phyloP scores from a whole-genome alignment of 1,140 invertebrate species.

The Megathymus violae region DNA sequence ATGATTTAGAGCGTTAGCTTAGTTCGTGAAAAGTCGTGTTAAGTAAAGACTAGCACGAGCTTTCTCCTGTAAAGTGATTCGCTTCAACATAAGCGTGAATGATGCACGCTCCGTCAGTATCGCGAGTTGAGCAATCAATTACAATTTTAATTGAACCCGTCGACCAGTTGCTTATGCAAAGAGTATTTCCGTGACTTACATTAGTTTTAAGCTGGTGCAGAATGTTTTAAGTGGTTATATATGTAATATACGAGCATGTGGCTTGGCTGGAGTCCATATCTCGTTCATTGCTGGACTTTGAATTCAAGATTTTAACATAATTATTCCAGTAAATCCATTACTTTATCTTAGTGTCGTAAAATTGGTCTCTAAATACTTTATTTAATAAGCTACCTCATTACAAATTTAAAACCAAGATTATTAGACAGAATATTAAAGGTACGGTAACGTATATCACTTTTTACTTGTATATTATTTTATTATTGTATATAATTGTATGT shows the following conservation, averaged over 20 bases:
- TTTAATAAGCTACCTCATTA: no score
- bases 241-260: neutral
- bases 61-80: slow-evolving; percentile 67
- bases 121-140: slow-evolving; percentile 73
- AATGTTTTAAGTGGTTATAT: neutral
- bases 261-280: neutral
- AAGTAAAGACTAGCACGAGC: slow-evolving; percentile 44
- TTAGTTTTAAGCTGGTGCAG: slow-evolving; percentile 1
- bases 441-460: no score
- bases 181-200: slow-evolving; percentile 16
- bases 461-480: no score
- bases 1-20: neutral
- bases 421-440: no score
- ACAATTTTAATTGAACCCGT: slow-evolving; percentile 77
- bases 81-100: slow-evolving; percentile 78
- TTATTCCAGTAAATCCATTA: no score
- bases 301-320: no score
- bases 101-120: slow-evolving; percentile 70
- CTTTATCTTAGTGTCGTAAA: no score
- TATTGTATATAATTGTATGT: no score
- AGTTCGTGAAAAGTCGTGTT: no score
- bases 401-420: no score
- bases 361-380: no score
- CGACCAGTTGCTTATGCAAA: slow-evolving; percentile 44
- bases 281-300: no score